Evolutionary conservation across 2,888 invertebrate species (phyloP).

Genomic region (Drosophila paranaensis): DNA sequence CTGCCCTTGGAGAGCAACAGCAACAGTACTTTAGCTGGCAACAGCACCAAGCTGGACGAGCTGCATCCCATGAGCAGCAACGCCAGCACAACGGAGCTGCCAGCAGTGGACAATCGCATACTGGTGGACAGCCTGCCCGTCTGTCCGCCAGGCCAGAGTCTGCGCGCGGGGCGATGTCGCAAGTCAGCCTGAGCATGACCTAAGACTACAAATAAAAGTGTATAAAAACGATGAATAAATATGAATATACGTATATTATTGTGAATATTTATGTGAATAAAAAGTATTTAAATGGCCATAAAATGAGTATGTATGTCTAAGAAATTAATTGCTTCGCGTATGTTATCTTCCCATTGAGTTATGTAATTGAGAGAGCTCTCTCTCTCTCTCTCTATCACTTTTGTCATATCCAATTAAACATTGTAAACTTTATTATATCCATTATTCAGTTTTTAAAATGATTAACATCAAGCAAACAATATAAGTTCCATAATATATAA

Average conservation of each 20-base stretch:
- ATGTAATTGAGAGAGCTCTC: not conserved
- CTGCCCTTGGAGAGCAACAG: not conserved
- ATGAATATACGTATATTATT: not conserved
- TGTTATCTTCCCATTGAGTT: not conserved
- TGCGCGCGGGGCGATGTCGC: slow-evolving; percentile 65
- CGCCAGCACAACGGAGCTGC: slow-evolving; percentile 20
- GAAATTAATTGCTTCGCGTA: not conserved
- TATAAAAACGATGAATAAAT: not conserved
- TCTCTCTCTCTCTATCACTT: no score
- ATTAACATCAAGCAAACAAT: not conserved
- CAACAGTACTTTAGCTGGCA: not conserved
- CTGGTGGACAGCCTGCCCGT: slow-evolving; percentile 49
- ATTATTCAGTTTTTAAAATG: not conserved
- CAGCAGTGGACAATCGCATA: slow-evolving; percentile 59
- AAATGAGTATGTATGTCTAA: not conserved
- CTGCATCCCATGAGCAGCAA: not conserved
- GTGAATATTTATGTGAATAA: not conserved
- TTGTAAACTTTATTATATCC: not conserved
- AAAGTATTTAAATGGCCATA: not conserved
- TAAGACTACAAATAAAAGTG: not conserved
- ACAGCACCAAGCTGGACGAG: not conserved
- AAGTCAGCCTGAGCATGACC: slow-evolving; percentile 37
- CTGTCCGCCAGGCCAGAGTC: slow-evolving; percentile 50
- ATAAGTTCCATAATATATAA: not conserved
- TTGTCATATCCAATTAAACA: not conserved